Conservation (phyloP, 2,888 invertebrate genomes). For the Resseliella maxima region DNA sequence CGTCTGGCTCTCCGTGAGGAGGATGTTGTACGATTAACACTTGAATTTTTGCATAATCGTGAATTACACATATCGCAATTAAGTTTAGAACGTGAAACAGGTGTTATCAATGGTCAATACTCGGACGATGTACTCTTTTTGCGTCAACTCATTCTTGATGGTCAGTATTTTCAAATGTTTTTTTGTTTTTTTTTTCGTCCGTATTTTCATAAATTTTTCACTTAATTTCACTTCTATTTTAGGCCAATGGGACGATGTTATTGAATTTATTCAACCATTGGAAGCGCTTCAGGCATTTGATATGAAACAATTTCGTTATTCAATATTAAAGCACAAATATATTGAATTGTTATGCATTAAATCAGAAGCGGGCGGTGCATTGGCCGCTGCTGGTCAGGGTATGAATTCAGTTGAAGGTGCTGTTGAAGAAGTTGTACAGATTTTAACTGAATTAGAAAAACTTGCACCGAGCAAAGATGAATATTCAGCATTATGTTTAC, state of each 20-base stretch:
- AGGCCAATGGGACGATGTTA: conserved; percentile 90
- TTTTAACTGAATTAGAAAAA: conserved; percentile 88
- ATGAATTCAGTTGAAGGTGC: conserved; percentile 87
- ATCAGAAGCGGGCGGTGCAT: conserved; percentile 86
- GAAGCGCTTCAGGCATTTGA: conserved; percentile 86
- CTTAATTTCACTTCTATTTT: no score
- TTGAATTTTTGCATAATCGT: conserved; percentile 89
- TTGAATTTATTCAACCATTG: conserved; percentile 95
- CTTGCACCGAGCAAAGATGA: conserved; percentile 92
- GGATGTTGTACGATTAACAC: conserved; percentile 85
- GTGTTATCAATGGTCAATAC: conserved; percentile 91
- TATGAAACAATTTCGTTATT: conserved; percentile 84
- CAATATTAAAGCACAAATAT: conserved; percentile 91
- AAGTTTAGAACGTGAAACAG: conserved; percentile 92
- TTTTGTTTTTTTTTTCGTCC: no score
- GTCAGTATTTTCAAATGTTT: no score
- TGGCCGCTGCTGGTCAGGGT: conserved; percentile 80
- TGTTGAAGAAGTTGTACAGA: conserved; percentile 93
- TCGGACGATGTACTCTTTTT: conserved; percentile 95
- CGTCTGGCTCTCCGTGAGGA: conserved; percentile 87
- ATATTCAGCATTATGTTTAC: conserved; percentile 89
- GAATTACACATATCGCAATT: conserved; percentile 92
- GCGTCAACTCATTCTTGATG: conserved; percentile 93
- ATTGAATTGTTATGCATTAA: conserved; percentile 93
- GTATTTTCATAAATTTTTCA: no score